A percentile compares a stretch with the other conserved stretches of the same genome.
phyloP scores from a whole-genome alignment of 2,113 vertebrate genomes.

The Eonycteris spelaea region DNA sequence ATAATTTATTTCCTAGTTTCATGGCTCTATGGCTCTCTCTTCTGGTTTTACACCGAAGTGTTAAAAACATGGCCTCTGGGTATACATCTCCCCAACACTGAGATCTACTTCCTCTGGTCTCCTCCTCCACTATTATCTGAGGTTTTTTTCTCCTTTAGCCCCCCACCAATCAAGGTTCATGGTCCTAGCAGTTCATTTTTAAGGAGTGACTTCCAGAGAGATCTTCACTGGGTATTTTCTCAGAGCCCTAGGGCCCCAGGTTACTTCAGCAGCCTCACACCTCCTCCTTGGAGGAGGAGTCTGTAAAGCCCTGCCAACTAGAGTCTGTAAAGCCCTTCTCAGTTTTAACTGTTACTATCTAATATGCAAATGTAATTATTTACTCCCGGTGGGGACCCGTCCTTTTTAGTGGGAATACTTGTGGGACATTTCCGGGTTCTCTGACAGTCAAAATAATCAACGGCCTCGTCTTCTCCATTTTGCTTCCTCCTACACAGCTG shows the following conservation, averaged over 20 bases:
- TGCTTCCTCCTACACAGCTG: background rate
- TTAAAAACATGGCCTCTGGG: background rate
- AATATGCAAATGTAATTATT: background rate
- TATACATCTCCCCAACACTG: background rate
- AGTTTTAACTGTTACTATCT: background rate
- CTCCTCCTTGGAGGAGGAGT: background rate
- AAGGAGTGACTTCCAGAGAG: background rate
- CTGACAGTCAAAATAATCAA: background rate
- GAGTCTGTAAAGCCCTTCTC: background rate
- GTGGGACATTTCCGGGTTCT: background rate
- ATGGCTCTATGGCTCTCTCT: slow-evolving; percentile 38
- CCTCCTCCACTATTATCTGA: background rate
- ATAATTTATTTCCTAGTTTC: background rate
- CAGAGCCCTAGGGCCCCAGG: background rate
- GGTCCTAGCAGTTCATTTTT: background rate
- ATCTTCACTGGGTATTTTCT: background rate
- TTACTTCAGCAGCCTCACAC: background rate
- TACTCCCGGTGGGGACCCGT: background rate
- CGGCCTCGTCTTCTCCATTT: background rate
- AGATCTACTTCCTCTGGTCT: background rate
- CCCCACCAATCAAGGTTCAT: background rate
- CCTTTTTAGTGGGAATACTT: background rate
- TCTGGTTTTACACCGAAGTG: slow-evolving; percentile 38
- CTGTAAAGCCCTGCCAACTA: background rate
- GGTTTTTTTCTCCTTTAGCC: slow-evolving; percentile 11